Base-by-base conservation (phyloP, 2,888 invertebrate genomes). In the Dynastes hyllus region DNA sequence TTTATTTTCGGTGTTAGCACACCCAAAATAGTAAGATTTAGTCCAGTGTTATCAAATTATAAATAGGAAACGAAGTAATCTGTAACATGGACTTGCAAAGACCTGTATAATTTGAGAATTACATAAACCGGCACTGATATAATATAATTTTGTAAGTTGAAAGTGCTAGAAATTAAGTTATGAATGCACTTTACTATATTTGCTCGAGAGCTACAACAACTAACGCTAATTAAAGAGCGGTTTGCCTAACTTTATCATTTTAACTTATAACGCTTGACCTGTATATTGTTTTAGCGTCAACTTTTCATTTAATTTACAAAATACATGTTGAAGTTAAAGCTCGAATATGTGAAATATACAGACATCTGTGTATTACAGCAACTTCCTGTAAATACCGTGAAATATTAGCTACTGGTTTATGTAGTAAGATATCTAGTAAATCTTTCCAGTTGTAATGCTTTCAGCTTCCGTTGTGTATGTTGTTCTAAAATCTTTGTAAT, bases 301-400 rank as follows among this genome's bases (percentile, higher is more conserved):
- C 73, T 75, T 75, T 75, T 45, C 61, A 29, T 45, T 75, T 61
- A 75, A 75, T 61, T 75, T 61, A n/a, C 22, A 51, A 37, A 45
- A 11, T 45, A 61, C 61, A 45, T 45, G 73, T 22, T 75, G 61
- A 69, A 61, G 45, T 61, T 71, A 58, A 16, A 40, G 58, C 58
- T 37, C 16, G 40, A 13, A 61, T 13, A 11, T 45, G 22, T 29
- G 8, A 75, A 63, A 11, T 75, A 27, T 75, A 29, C 29, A 75
- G 29, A 37, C n/a, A 55, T 71, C 32, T 55, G 55, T 40, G 71
- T n/a, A 58, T 71, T 55, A 71, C 11, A 16, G 55, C 55, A 55
- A 29, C 8, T 22, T 58, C 9, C 22, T 37, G 40, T 37, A 45
- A 22, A 22, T 16, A 37, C 22, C 22, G 16, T 67, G 40, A 67